Percentiles rank a stretch among this genome's conserved stretches.
Evolutionary conservation across 2,888 invertebrate species (phyloP).

Genomic region (Sinhomidia bicolor): DNA sequence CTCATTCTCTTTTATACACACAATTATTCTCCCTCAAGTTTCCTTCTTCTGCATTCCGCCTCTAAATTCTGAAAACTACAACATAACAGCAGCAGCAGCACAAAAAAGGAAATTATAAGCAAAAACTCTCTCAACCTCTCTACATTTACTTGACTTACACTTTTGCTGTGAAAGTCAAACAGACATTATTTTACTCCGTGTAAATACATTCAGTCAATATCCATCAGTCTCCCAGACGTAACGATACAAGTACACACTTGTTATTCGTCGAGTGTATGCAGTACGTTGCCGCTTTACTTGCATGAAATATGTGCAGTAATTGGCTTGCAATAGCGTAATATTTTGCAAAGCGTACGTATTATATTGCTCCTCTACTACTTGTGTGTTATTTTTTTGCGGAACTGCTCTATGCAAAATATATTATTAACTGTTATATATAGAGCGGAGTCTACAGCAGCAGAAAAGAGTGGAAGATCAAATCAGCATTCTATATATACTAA

Average conservation of each 20-base stretch:
- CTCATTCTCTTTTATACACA: not conserved
- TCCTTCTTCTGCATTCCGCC: not conserved
- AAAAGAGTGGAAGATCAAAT: constrained; percentile 22
- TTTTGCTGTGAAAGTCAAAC: constrained; percentile 17
- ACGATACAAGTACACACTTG: not conserved
- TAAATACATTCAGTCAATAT: too few relatives aligned
- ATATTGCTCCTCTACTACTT: not conserved
- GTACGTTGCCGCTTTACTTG: not conserved
- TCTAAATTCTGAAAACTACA: not conserved
- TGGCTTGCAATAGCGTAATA: not conserved
- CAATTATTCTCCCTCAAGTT: not conserved
- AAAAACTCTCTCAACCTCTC: not conserved
- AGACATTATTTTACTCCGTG: too few relatives aligned
- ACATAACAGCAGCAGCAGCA: not conserved
- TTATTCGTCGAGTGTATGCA: not conserved
- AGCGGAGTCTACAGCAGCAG: not conserved
- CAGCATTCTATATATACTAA: not conserved
- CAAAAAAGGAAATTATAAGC: not conserved
- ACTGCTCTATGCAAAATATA: too few relatives aligned
- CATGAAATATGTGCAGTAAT: not conserved
- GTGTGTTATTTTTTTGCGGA: not conserved
- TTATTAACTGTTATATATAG: not conserved
- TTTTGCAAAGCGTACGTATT: not conserved
- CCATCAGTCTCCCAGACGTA: not conserved
- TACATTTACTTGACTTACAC: not conserved